phyloP scores from a whole-genome alignment of 1,140 invertebrate species.

The Yoshiicerus persimilis region DNA sequence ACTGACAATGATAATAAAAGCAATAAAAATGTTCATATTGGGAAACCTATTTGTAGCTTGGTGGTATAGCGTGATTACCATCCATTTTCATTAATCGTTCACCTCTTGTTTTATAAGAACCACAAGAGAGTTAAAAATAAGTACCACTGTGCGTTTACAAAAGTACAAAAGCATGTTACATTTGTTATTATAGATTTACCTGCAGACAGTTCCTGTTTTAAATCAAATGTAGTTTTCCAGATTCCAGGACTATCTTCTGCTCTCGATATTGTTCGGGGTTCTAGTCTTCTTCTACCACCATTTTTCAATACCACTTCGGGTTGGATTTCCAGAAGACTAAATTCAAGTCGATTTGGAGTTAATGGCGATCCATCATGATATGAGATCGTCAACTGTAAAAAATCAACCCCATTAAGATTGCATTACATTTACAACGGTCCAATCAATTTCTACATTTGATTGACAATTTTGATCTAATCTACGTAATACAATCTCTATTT shows the following conservation, averaged over 20 bases:
- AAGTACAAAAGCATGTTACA: background rate
- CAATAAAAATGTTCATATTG: background rate
- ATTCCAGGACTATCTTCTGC: slow-evolving; percentile 57
- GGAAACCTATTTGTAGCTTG: background rate
- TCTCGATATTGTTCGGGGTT: slow-evolving; percentile 60
- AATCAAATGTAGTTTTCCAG: slow-evolving; percentile 75
- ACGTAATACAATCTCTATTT: background rate
- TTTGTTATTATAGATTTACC: slow-evolving; percentile 25
- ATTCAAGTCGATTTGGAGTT: slow-evolving; percentile 58
- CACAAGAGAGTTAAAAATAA: background rate
- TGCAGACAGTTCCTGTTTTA: slow-evolving; percentile 55
- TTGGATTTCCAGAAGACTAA: slow-evolving; percentile 62
- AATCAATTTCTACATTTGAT: background rate
- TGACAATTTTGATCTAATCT: background rate
- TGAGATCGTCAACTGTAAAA: slow-evolving; percentile 68
- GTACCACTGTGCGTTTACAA: background rate
- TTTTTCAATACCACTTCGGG: slow-evolving; percentile 55
- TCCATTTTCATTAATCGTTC: background rate
- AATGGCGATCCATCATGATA: slow-evolving; percentile 76
- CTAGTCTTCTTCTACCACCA: slow-evolving; percentile 60
- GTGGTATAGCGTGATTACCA: background rate
- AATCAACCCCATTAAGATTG: background rate
- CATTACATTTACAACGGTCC: background rate
- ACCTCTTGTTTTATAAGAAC: background rate
- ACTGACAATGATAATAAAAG: background rate